Evolutionary conservation across 2,797 vertebrate species (phyloP), one percentile per base, ranked within the genome.

Genomic region (Tarsius wallacei): DNA sequence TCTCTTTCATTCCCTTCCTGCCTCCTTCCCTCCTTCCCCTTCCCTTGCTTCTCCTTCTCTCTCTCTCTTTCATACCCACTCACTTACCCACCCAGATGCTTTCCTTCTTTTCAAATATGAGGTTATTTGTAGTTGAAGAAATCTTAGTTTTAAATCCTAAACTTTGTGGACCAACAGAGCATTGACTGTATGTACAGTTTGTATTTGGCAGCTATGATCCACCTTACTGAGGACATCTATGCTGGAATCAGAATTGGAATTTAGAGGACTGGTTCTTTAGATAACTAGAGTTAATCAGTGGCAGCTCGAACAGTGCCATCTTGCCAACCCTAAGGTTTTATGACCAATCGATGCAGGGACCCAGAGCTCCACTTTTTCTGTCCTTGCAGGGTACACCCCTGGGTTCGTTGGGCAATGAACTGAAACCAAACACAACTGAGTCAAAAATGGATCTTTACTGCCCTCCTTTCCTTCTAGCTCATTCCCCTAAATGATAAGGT

Each of bases 281-380:
- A 77, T 83, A 96, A 87, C 31, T 36, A 87, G 66, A 90, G 15
- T 90, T 91, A 71, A 33, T 96, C 86, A 15, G 11, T 91, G 85
- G 57, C 70, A 92, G 24, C 68, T 68, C 88, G 17, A 68, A 28
- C 71, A 87, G 36, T 33, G 61, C 49, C 17, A 10, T 57, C 66
- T 94, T 86, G 31, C 51, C 84, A 87, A 33, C 36, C 49, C 19
- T 49, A 61, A 2, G 17, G 68, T 84, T 85, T 77, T 85, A 59
- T 94, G 78, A 68, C 57, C 36, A 88, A 5, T n/a, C 7, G 26
- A 55, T 17, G 9, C 36, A 33, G 61, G 76, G 13, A 49, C 78
- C 63, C 55, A 33, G 47, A 73, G 13, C 83, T 91, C 31, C 53
- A 55, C 24, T 68, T 66, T 92, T 70, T 63, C 47, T 85, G 16